Conservation (phyloP, 2,888 invertebrate species). For the Tupiocoris notatus region DNA sequence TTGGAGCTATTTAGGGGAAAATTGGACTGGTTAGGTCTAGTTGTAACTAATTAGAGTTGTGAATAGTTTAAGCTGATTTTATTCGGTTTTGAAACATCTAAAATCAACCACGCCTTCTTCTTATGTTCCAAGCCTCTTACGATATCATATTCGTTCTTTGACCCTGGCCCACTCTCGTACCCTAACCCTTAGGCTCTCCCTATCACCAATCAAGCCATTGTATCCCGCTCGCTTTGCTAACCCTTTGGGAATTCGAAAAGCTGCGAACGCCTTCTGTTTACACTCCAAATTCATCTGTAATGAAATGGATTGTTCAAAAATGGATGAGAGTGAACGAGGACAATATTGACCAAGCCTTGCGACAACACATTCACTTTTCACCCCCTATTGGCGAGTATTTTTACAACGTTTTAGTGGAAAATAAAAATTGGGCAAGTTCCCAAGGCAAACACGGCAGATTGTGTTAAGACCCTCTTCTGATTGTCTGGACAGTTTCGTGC, state of each 20-base stretch:
- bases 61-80: too few species aligned
- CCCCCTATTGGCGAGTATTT: background rate
- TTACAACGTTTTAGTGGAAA: slow-evolving; percentile 8
- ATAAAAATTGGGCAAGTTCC: slow-evolving; percentile 24
- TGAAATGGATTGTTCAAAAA: background rate
- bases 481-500: slow-evolving; percentile 30
- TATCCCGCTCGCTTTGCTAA: background rate
- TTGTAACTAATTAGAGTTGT: too few species aligned
- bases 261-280: background rate
- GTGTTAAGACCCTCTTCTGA: slow-evolving; percentile 32
- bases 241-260: background rate
- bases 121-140: too few species aligned
- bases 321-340: background rate
- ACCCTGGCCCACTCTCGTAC: too few species aligned
- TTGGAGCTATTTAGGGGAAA: too few species aligned
- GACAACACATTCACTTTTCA: background rate
- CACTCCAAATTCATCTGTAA: background rate
- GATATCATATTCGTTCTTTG: too few species aligned
- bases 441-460: slow-evolving; percentile 34
- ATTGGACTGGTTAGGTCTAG: too few species aligned
- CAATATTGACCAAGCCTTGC: background rate
- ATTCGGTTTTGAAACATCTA: too few species aligned
- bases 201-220: background rate
- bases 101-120: too few species aligned
- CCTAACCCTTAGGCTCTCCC: too few species aligned